These are phyloP conservation scores for Melanotaenia maccullochi DNA, from an alignment of 2,797 vertebrate genomes.

Conservation along the genomic window DNA sequence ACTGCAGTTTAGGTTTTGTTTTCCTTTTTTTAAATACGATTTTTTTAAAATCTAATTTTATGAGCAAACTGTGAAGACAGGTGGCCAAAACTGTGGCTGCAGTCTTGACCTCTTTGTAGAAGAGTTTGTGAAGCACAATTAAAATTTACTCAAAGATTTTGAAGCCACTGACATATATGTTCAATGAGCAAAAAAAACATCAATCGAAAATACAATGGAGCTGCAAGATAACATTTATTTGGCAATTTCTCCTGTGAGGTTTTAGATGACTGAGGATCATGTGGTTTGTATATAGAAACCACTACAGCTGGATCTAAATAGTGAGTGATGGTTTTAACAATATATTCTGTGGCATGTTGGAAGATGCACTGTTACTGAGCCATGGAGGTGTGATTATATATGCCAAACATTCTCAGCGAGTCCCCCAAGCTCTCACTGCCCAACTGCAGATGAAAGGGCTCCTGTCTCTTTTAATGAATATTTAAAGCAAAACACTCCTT, in stretches of 20 bases:
- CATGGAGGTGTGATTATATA: slow-evolving; percentile 39
- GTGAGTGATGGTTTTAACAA: background rate
- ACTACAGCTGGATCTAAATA: background rate
- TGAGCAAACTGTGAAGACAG: slow-evolving; percentile 7
- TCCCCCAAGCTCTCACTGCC: slow-evolving; percentile 41
- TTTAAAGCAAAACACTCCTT: slow-evolving; percentile 66
- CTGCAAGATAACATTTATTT: background rate
- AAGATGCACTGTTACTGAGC: slow-evolving; percentile 10
- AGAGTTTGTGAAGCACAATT: slow-evolving; percentile 19
- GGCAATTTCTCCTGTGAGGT: background rate
- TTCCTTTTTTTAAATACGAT: slow-evolving; percentile 17
- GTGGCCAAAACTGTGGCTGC: background rate
- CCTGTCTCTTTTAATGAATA: slow-evolving; percentile 66
- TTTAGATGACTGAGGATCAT: background rate
- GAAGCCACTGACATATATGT: background rate
- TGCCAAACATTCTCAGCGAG: slow-evolving; percentile 37
- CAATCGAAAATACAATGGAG: background rate
- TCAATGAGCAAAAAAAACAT: background rate
- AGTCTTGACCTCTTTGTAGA: slow-evolving; percentile 21
- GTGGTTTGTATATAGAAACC: background rate
- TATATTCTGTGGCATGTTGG: slow-evolving; percentile 18
- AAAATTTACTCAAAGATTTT: slow-evolving; percentile 9
- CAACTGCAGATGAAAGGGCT: slow-evolving; percentile 50
- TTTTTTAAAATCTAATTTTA: slow-evolving; percentile 10
- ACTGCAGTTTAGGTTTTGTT: background rate